A percentile compares a stretch with the other conserved stretches of the same genome.
Conservation (phyloP, 2,888 invertebrate species). For the Tenthredo livida region DNA sequence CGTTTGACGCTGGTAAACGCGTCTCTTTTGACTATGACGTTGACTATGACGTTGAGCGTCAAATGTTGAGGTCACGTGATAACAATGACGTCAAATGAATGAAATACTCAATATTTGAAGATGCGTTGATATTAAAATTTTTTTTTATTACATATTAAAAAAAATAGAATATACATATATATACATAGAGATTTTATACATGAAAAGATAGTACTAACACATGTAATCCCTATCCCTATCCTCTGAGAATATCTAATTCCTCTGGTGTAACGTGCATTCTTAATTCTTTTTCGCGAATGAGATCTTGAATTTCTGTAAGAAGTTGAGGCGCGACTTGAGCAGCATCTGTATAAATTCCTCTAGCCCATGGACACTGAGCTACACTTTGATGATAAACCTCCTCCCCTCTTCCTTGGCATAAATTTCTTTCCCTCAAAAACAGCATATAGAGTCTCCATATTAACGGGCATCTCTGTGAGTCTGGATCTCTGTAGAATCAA, state of each 20-base stretch:
- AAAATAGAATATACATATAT: background rate
- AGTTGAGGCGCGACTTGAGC: constrained; percentile 82
- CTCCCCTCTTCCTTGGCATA: constrained; percentile 73
- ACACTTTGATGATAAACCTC: constrained; percentile 73
- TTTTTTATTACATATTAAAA: constrained; percentile 16
- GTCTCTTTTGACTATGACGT: too few species aligned
- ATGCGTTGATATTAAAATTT: background rate
- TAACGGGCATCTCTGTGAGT: constrained; percentile 80
- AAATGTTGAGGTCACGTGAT: too few species aligned
- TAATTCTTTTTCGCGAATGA: constrained; percentile 87
- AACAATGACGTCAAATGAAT: too few species aligned
- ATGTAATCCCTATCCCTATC: constrained; percentile 67
- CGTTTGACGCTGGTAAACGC: too few species aligned
- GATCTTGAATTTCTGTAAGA: constrained; percentile 84
- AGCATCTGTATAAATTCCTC: constrained; percentile 83
- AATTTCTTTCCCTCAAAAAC: constrained; percentile 78
- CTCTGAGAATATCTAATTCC: constrained; percentile 85
- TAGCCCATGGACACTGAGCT: constrained; percentile 74
- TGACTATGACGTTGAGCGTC: too few species aligned
- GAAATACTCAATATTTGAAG: background rate
- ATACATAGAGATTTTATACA: background rate
- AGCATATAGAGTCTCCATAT: constrained; percentile 84
- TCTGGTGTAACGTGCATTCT: constrained; percentile 88
- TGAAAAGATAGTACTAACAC: too few species aligned
- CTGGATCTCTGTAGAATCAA: constrained; percentile 63